These are phyloP conservation scores for Drosophila novamexicana DNA, from an alignment of 1,140 invertebrate species.

Conservation along the genomic window DNA sequence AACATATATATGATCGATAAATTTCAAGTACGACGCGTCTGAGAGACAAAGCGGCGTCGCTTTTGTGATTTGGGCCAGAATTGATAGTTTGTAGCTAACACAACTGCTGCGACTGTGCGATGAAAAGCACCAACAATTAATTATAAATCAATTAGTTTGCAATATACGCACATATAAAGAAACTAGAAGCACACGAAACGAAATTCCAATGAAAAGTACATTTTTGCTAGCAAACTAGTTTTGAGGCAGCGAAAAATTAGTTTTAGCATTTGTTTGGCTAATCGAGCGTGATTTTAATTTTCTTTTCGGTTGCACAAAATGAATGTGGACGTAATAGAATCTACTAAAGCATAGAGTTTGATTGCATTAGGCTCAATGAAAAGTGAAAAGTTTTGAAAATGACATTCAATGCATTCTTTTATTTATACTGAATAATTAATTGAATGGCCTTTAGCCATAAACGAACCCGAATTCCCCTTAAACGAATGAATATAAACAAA, in stretches of 20 bases:
- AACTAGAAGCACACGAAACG: not conserved
- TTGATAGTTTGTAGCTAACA: not conserved
- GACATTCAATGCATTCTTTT: no score
- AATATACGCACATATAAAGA: not conserved
- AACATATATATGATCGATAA: not conserved
- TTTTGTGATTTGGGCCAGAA: constrained; percentile 1
- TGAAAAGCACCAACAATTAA: not conserved
- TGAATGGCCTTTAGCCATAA: no score
- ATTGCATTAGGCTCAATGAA: no score
- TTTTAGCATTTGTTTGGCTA: not conserved
- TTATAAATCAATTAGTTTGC: constrained; percentile 9
- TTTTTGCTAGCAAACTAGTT: not conserved
- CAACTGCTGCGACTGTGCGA: not conserved
- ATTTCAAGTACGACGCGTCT: constrained; percentile 20
- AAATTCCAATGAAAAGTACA: not conserved
- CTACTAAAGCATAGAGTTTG: not conserved
- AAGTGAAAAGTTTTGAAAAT: no score
- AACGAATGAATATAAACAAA: not conserved
- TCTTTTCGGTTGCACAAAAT: not conserved
- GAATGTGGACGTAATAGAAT: not conserved
- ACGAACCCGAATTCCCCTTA: no score
- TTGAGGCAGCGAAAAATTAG: not conserved
- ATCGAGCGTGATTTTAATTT: not conserved
- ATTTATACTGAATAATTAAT: no score
- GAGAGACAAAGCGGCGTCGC: not conserved